phyloP scores from a whole-genome alignment of 2,113 vertebrate species.

The Neogobius melanostomus region DNA sequence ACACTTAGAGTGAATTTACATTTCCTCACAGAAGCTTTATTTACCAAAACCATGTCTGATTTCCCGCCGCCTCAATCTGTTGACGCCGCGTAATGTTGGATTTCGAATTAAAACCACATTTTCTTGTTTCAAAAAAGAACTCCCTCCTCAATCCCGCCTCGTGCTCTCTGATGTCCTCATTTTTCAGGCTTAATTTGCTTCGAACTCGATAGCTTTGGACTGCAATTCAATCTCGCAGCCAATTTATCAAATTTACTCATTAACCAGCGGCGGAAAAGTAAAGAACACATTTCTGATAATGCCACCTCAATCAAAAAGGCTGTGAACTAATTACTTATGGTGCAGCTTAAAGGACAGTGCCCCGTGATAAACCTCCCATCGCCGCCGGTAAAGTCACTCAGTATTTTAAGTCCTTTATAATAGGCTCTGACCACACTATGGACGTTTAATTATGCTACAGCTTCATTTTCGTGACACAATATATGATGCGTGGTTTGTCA shows the following conservation, averaged over 20 bases:
- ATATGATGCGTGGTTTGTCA: neutral
- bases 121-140: slow-evolving; percentile 8
- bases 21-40: slow-evolving; percentile 25
- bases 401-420: slow-evolving; percentile 19
- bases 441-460: neutral
- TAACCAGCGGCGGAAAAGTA: slow-evolving; percentile 47
- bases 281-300: slow-evolving; percentile 43
- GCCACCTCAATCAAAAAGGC: slow-evolving; percentile 36
- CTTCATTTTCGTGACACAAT: neutral
- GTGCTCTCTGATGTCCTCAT: slow-evolving; percentile 39
- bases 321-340: slow-evolving; percentile 51
- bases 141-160: slow-evolving; percentile 14
- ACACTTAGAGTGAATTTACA: slow-evolving; percentile 19
- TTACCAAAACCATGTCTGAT: slow-evolving; percentile 26
- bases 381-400: slow-evolving; percentile 33
- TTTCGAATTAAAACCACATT: slow-evolving; percentile 27
- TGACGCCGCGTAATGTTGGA: slow-evolving; percentile 8
- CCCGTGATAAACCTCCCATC: slow-evolving; percentile 37
- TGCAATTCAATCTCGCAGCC: slow-evolving; percentile 42
- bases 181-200: slow-evolving; percentile 47
- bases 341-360: slow-evolving; percentile 27
- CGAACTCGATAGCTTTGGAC: slow-evolving; percentile 47
- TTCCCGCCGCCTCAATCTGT: slow-evolving; percentile 8
- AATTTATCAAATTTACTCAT: slow-evolving; percentile 62
- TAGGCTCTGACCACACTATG: neutral